Evolutionary conservation across 2,888 invertebrate genomes (phyloP).

Genomic region (Siphlonurus alternatus): DNA sequence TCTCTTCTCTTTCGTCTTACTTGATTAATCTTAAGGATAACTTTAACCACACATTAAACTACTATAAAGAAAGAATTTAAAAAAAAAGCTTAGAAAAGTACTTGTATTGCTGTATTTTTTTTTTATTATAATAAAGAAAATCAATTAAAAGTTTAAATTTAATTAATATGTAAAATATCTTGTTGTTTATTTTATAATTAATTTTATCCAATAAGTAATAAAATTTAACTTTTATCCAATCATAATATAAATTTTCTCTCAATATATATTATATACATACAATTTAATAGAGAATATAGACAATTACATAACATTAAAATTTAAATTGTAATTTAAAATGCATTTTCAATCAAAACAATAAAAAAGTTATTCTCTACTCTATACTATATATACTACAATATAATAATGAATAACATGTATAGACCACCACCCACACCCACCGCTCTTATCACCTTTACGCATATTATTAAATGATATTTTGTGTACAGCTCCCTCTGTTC

Average conservation of each 20-base stretch:
- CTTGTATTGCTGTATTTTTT: no score
- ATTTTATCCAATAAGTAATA: not conserved
- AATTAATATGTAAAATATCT: no score
- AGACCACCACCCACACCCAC: no score
- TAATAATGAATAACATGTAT: not conserved
- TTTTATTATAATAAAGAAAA: not conserved
- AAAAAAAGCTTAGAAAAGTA: no score
- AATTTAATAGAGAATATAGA: not conserved
- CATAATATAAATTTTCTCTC: not conserved
- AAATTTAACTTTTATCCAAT: not conserved
- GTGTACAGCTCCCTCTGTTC: not conserved
- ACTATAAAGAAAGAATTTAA: not conserved
- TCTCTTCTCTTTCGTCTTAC: not conserved
- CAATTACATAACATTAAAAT: not conserved
- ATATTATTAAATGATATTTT: not conserved
- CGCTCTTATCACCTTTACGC: not conserved
- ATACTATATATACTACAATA: not conserved
- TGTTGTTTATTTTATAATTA: not conserved
- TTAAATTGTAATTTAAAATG: not conserved
- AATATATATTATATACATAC: not conserved
- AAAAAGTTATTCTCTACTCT: not conserved
- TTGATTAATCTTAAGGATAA: not conserved
- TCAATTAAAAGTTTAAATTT: not conserved
- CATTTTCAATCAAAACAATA: not conserved
- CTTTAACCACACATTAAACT: not conserved